Conservation (phyloP, 2,113 vertebrate species). For the Turdus rufiventris region DNA sequence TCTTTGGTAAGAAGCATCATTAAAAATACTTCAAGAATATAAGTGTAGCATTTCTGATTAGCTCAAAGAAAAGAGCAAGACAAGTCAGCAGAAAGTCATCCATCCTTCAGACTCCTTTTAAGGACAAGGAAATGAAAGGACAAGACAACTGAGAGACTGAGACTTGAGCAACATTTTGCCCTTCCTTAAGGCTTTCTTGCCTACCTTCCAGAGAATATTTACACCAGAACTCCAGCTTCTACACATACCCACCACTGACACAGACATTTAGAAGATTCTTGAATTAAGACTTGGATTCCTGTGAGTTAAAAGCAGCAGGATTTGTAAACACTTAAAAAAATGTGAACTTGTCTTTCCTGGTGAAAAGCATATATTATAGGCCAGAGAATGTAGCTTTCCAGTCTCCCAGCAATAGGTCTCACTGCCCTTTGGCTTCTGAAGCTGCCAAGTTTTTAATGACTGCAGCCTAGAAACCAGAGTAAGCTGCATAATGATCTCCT, state of each 20-base stretch:
- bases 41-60: background rate
- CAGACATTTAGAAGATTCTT: background rate
- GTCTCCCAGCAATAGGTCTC: background rate
- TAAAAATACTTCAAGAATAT: background rate
- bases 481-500: background rate
- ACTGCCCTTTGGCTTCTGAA: background rate
- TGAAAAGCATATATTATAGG: background rate
- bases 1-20: background rate
- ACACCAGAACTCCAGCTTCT: background rate
- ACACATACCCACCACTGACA: fast-evolving
- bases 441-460: background rate
- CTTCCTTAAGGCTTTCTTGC: background rate
- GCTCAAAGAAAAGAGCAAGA: background rate
- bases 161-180: background rate
- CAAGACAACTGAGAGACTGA: background rate
- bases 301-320: background rate
- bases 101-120: background rate
- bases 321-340: background rate
- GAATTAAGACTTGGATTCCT: background rate
- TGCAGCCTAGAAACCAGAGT: background rate
- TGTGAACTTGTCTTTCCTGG: background rate
- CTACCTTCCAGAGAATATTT: background rate
- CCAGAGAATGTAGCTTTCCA: background rate
- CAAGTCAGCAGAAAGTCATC: background rate
- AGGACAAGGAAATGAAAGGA: background rate